Conservation (phyloP, 1,140 invertebrate genomes). For the Eubasilissa regina region DNA sequence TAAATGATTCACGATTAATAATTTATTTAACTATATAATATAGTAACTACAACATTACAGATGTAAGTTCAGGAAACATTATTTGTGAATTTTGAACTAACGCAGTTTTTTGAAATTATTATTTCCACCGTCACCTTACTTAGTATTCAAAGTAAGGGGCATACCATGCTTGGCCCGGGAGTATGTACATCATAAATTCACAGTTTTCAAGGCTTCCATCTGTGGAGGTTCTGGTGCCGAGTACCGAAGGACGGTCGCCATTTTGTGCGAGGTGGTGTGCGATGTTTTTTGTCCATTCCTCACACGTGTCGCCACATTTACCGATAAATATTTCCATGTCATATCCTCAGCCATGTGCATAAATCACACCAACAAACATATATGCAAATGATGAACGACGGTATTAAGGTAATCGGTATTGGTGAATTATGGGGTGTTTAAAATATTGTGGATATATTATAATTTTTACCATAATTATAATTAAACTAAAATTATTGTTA, state of each 20-base stretch:
- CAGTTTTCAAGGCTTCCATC: conserved; percentile 27
- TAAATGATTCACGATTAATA: too few species aligned
- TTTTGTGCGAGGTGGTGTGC: conserved; percentile 7
- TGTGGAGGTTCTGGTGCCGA: conserved; percentile 17
- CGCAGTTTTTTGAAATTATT: not conserved
- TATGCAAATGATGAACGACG: conserved; percentile 41
- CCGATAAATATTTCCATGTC: conserved; percentile 36
- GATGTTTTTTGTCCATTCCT: conserved; percentile 43
- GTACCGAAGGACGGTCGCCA: conserved; percentile 3
- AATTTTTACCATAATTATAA: too few species aligned
- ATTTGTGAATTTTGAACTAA: not conserved
- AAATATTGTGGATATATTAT: too few species aligned
- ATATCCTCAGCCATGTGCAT: conserved; percentile 6
- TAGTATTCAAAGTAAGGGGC: conserved; percentile 26
- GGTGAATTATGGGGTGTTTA: too few species aligned
- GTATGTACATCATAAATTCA: conserved; percentile 40
- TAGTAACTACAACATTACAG: too few species aligned
- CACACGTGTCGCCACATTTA: conserved; percentile 25
- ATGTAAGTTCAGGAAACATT: too few species aligned
- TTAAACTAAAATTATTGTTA: too few species aligned
- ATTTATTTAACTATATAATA: too few species aligned
- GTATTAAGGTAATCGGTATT: conserved; percentile 6
- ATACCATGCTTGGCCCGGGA: not conserved
- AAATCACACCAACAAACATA: conserved; percentile 8
- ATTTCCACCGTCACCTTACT: conserved; percentile 4